phyloP scores from a whole-genome alignment of 1,140 invertebrate genomes.

The Drosophila neocordata region DNA sequence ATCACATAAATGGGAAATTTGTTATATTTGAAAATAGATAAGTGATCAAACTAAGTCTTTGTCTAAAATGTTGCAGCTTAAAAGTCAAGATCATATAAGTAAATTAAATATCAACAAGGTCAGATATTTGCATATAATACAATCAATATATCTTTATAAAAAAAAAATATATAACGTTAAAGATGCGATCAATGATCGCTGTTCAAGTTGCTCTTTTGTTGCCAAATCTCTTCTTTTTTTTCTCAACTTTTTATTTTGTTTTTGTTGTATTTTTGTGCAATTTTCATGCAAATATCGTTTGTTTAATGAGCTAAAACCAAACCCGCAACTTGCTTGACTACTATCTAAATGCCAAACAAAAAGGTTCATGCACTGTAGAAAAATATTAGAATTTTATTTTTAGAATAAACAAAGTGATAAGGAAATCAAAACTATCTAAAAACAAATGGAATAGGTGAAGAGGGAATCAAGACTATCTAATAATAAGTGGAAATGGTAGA shows the following conservation, averaged over 20 bases:
- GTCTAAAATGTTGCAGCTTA: not conserved
- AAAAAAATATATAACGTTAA: not conserved
- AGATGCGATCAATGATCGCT: not conserved
- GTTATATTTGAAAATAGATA: not conserved
- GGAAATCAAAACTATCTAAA: not conserved
- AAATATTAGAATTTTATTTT: not conserved
- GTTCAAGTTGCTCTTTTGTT: not conserved
- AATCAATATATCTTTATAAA: not conserved
- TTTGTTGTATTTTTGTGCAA: slow-evolving; percentile 1
- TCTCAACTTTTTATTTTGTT: not conserved
- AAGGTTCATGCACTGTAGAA: not conserved
- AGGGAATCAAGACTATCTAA: no score
- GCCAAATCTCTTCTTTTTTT: slow-evolving; percentile 7
- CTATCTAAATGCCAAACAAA: not conserved
- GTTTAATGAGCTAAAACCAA: slow-evolving; percentile 1
- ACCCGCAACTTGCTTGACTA: slow-evolving; percentile 55
- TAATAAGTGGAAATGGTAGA: no score
- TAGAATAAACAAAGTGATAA: not conserved
- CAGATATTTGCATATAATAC: not conserved
- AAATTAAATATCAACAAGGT: not conserved
- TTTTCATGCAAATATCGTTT: slow-evolving; percentile 4
- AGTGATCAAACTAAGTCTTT: not conserved
- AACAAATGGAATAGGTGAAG: not conserved
- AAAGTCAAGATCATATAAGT: not conserved
- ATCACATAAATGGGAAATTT: not conserved